phyloP scores from a whole-genome alignment of 2,888 invertebrate species.

The Drosophila paramelanica region DNA sequence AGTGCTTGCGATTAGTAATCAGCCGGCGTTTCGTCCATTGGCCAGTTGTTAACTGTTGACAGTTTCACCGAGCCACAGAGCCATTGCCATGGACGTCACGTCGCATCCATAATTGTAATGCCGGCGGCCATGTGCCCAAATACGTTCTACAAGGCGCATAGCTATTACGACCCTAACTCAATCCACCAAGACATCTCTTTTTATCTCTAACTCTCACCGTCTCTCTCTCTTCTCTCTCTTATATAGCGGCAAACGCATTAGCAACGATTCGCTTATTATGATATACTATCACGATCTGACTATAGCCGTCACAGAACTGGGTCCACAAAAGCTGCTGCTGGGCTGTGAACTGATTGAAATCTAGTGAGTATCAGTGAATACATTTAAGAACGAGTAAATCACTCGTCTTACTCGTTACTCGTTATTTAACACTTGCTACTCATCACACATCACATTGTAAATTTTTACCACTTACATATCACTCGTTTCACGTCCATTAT shows the following conservation, averaged over 20 bases:
- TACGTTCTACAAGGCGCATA: conserved; percentile 17
- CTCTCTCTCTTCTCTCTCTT: neutral
- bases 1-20: conserved; percentile 23
- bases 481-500: neutral
- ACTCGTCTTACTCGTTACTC: neutral
- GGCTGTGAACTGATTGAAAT: conserved; percentile 94
- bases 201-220: neutral
- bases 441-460: neutral
- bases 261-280: conserved; percentile 89
- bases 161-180: conserved; percentile 14
- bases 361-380: conserved; percentile 88
- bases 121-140: conserved; percentile 66
- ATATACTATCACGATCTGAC: conserved; percentile 93
- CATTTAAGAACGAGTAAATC: too few species aligned
- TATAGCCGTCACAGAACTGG: conserved; percentile 92
- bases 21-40: conserved; percentile 8
- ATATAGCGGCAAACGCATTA: conserved; percentile 88
- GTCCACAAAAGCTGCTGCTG: conserved; percentile 89
- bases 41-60: neutral
- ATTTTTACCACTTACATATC: neutral
- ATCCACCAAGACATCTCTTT: neutral
- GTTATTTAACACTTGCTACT: conserved; percentile 70
- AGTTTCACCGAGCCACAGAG: conserved; percentile 38
- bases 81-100: conserved; percentile 69
- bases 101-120: conserved; percentile 32